Evolutionary conservation across 2,113 vertebrate species (phyloP).

Genomic region (Mungos mungo): DNA sequence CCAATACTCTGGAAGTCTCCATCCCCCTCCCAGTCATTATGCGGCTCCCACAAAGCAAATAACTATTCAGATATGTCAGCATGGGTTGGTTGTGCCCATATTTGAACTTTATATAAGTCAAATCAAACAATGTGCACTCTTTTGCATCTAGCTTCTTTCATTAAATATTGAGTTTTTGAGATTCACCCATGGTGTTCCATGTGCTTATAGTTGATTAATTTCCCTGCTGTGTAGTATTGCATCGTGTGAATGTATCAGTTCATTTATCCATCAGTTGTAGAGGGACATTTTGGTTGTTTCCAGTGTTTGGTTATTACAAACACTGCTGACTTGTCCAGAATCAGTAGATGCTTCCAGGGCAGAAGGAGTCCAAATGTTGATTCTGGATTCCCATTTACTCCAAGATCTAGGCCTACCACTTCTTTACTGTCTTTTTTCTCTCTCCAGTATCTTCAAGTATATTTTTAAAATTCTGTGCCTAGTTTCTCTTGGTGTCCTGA

Average conservation of each 20-base stretch:
- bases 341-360: background rate
- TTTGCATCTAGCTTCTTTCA: background rate
- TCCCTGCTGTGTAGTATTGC: background rate
- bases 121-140: background rate
- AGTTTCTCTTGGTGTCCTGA: background rate
- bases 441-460: background rate
- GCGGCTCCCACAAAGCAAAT: background rate
- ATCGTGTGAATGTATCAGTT: background rate
- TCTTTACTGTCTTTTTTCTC: background rate
- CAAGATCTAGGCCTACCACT: background rate
- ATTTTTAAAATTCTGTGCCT: background rate
- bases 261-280: background rate
- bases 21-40: background rate
- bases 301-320: background rate
- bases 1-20: background rate
- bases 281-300: background rate
- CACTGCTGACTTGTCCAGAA: background rate
- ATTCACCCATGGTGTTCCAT: background rate
- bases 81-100: background rate
- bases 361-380: background rate
- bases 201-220: background rate
- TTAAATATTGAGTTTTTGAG: background rate
- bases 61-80: background rate
- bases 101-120: background rate
- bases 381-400: background rate